Evolutionary conservation across 35 echinoderm and acorn worm genomes (phyloP).

Genomic region (Lytechinus pictus): DNA sequence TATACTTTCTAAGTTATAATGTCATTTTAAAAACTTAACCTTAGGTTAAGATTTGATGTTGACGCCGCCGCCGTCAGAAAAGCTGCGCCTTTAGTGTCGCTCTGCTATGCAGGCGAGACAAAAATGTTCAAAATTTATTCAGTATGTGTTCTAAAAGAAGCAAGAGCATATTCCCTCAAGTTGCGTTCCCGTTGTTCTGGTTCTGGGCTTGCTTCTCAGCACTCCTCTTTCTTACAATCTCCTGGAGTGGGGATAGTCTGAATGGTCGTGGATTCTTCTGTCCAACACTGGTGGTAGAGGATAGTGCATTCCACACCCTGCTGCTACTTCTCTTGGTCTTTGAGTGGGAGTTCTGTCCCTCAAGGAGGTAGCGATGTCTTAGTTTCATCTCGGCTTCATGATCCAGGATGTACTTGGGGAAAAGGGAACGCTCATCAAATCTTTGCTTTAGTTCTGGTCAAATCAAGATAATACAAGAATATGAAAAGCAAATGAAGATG

Average conservation of each 20-base stretch:
- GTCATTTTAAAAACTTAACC: too few species aligned
- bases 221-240: constrained; percentile 49
- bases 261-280: constrained; percentile 36
- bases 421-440: constrained; percentile 91
- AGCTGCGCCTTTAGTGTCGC: too few species aligned
- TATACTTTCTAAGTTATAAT: too few species aligned
- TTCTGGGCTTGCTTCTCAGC: constrained; percentile 7
- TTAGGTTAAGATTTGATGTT: too few species aligned
- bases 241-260: constrained; percentile 60
- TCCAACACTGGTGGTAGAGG: background rate
- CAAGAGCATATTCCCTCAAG: background rate
- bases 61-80: too few species aligned
- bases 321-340: constrained; percentile 45
- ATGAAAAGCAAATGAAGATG: background rate
- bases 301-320: background rate
- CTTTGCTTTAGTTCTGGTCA: constrained; percentile 70
- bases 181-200: background rate
- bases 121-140: too few species aligned
- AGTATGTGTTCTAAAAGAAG: too few species aligned
- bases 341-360: background rate
- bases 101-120: too few species aligned
- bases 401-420: constrained; percentile 91
- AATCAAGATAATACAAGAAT: background rate
- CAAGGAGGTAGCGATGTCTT: constrained; percentile 57
- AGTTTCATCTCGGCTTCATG: constrained; percentile 83